Base-by-base conservation (phyloP, 2,113 vertebrate genomes). In the Psittacus erithacus region DNA sequence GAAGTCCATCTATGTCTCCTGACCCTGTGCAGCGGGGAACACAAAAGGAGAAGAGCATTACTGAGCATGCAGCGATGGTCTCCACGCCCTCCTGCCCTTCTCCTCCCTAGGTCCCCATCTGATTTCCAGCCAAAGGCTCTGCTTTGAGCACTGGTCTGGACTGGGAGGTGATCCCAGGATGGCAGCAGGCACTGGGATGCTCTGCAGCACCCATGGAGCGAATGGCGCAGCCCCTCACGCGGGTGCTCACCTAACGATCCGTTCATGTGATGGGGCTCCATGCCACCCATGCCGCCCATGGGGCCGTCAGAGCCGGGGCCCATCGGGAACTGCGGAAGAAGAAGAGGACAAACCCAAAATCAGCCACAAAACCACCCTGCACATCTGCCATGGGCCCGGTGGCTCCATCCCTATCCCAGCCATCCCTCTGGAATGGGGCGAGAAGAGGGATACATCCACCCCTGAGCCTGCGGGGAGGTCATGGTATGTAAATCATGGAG, bases 211-310 rank as follows among this genome's bases (percentile, higher is more conserved):
- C 57, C 27, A 5, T 10, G 71, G 28, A 60, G 49, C 1, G 6
- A 31, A 19, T 31, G 25, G 15, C 0, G 0, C 28, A 29, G 23
- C 11, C 60, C 8, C 22, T 1, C 2, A 3, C 2, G 1, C 1
- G 1, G 19, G 14, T 1, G 6, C 98, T 98, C 97, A 99, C 98
- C 98, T 98, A 99, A 98, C 0, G 98, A 99, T 97, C 99, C 99
- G 29, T 99, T 99, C 99, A 99, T 99, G 98, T 99, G 99, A 97
- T 99, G 99, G 81, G 99, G 99, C 97, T 99, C 99, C 99, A 99
- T 99, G 94, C 99, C 99, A 2, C 99, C 99, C 99, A 99, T 99
- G 92, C 99, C 99, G 18, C 99, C 99, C 98, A 99, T 99, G 6
- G 99, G 99, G 93, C 99, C 99, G 6, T 99, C 99, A 3, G 99